Base-by-base conservation (phyloP, 1,140 invertebrate species). In the Habropoda laboriosa region DNA sequence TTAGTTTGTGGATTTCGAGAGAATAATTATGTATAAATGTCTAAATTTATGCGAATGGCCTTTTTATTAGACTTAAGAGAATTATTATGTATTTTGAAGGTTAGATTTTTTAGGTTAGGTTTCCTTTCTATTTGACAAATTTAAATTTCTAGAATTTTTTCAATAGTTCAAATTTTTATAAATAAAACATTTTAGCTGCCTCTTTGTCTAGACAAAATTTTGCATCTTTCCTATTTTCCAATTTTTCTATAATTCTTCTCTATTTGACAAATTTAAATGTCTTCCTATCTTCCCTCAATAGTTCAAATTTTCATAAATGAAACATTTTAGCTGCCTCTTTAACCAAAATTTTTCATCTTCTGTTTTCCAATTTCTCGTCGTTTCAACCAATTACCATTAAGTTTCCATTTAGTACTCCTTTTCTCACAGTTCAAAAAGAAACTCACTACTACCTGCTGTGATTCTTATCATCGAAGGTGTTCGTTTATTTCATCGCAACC, bases 401-500 rank as follows among this genome's bases (percentile, higher is more conserved):
- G n/a, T 63, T 40, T 40, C 12, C 32, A n/a, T n/a, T n/a, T n/a
- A n/a, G n/a, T n/a, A n/a, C n/a, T 24, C n/a, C 35, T 35, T 60
- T 45, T 47, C 30, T 38, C 35, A 7, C 16, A 27, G 51, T 57
- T 40, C 38, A 71, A 71, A 40, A 35, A 45, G 49, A 60, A 58
- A 38, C 51, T 70, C 42, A n/a, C 32, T 16, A 12, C 32, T 16
- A 27, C 24, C 21, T 24, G 3, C 10, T 12, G 24, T 47, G 55
- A 47, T 74, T 42, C 13, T 51, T 83, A 60, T 60, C 24, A 27
- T 53, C 42, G 70, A 42, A 55, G 32, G 16, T 8, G 13, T 24
- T 80, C 63, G 63, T 72, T 84, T 83, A 80, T 47, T 40, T 75
- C 53, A n/a, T 7, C 3, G 16, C 13, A 55, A 60, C 27, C 40